Evolutionary conservation across 2,113 vertebrate genomes (phyloP).

Genomic region (Agapornis roseicollis): DNA sequence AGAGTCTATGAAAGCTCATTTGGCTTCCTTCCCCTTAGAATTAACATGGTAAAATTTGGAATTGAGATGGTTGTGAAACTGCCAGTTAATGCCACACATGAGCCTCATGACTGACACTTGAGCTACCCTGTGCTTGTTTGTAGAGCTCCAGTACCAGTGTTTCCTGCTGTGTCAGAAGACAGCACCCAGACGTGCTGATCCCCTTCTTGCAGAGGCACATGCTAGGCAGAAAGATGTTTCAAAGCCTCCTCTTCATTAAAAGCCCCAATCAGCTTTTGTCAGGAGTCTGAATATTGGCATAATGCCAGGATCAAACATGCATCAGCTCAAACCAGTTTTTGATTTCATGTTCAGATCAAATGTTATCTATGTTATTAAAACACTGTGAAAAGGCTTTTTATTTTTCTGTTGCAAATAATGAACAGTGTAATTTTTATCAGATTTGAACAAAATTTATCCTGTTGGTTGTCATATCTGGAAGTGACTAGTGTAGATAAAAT

Average conservation of each 20-base stretch:
- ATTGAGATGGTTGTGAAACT: background rate
- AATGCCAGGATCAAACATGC: background rate
- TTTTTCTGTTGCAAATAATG: background rate
- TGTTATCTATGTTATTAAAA: background rate
- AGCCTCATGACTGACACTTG: background rate
- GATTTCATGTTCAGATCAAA: background rate
- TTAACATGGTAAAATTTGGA: background rate
- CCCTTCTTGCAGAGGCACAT: background rate
- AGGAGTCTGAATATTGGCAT: background rate
- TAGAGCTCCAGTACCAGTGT: background rate
- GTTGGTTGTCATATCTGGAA: background rate
- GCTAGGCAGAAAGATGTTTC: background rate
- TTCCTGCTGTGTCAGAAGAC: rapidly evolving
- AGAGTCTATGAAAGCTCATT: background rate
- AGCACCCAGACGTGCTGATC: background rate
- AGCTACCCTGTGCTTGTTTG: background rate
- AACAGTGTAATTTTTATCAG: background rate
- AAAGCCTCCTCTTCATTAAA: background rate
- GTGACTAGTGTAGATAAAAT: background rate
- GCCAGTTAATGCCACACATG: background rate
- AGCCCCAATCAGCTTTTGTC: background rate
- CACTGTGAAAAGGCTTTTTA: background rate
- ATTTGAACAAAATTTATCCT: background rate
- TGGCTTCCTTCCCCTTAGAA: background rate
- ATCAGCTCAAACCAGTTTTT: background rate